Percentiles rank a stretch among this genome's conserved stretches.
phyloP scores from a whole-genome alignment of 2,797 vertebrate species.

The Coilia nasus region DNA sequence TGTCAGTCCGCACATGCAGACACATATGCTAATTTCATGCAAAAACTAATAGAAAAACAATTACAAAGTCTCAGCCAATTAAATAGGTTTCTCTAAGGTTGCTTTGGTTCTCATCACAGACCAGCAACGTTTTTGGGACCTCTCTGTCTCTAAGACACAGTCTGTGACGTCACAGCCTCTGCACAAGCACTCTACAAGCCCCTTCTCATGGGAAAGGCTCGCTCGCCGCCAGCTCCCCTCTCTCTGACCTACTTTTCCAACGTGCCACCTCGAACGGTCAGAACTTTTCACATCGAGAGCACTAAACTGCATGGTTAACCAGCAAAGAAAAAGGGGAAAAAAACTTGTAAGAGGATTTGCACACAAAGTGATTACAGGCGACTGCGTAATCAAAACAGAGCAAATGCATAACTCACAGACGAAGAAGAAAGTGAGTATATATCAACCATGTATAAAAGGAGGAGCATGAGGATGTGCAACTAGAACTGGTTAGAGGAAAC shows the following conservation, averaged over 20 bases:
- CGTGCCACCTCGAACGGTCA: background rate
- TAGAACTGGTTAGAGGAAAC: background rate
- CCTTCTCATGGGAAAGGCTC: background rate
- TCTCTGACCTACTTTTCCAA: conserved; percentile 24
- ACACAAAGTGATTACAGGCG: background rate
- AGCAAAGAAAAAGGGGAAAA: background rate
- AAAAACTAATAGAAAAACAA: no score
- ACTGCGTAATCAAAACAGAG: background rate
- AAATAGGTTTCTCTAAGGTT: no score
- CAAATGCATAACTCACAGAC: background rate
- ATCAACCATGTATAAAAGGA: background rate
- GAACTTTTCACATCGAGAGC: background rate
- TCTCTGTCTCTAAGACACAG: no score
- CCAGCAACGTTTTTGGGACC: no score
- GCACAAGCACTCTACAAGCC: no score
- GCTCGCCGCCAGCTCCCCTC: background rate
- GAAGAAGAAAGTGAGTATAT: background rate
- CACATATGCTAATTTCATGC: no score
- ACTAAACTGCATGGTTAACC: background rate
- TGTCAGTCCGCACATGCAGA: no score
- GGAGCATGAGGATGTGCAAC: background rate
- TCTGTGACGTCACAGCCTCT: no score
- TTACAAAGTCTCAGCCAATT: no score
- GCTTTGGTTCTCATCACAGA: no score
- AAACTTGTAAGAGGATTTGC: conserved; percentile 14